Base-by-base conservation (phyloP, 2,113 vertebrate species). In the Hemibagrus wyckioides region DNA sequence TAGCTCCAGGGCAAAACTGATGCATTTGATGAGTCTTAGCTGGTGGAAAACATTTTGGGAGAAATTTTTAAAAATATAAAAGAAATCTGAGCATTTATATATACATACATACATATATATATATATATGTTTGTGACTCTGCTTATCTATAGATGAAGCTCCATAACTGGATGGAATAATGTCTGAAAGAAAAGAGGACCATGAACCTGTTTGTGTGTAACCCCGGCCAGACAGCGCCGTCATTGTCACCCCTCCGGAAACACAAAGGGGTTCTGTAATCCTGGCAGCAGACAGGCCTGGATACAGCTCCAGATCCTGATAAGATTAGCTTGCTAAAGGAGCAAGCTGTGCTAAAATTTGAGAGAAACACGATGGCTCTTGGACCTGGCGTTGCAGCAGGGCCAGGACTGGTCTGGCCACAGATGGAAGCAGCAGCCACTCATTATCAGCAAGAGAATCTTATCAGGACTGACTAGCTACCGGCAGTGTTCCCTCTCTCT, bases 231-330 rank as follows among this genome's bases (percentile, higher is more conserved):
- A 71, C 86, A 83, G 56, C 33, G 65, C 65, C 33, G 73, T 89
- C 85, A 88, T 84, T 85, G 83, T 88, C 67, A 90, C 63, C 87
- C 88, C 82, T 85, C 85, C 73, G 84, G 89, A 90, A 89, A 86
- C 88, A 91, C 91, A 92, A 90, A 88, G 86, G 87, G 86, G 71
- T 82, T 86, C 82, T 90, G 86, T 90, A 91, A 92, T 91, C 90
- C 87, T 83, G 50, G 57, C 67, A 89, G 82, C 85, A 88, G 89
- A 90, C 91, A 88, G 88, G 87, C 86, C 52, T 28, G 86, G 87
- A 87, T 90, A 86, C 91, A 89, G 87, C 81, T 86, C 73, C 61
- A 91, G 90, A 92, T 91, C 86, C 77, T 89, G 91, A 92, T 90
- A 90, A 92, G 91, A 92, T 91, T 91, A 88, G 73, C 57, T 52